Evolutionary conservation across 2,113 vertebrate species (phyloP), one percentile per base, ranked within the genome.

Genomic region (Parotia lawesii): DNA sequence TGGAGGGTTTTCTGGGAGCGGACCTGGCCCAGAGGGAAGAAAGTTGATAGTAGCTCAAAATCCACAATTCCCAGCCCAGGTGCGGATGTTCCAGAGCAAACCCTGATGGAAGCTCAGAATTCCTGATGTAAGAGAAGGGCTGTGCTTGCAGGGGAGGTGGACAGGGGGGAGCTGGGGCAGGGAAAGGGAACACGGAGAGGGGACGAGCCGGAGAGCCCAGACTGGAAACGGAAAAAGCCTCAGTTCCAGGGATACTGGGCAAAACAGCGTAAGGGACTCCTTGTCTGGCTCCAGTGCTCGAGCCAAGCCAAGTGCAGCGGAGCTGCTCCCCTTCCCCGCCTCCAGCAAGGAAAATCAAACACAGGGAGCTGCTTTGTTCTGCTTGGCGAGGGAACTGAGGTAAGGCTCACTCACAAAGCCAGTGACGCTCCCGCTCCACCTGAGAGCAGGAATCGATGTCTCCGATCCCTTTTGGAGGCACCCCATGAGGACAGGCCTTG

Each of bases 111-210:
- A 37, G 29, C 25, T 48, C 6, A 9, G 33, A 50, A 78, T 31
- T 58, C 50, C 47, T 3, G 20, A 10, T 1, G 4, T 1, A 3
- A 19, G 44, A 33, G 24, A 24, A 62, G 35, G 0, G 5, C 28
- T 5, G 31, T 10, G 44, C 65, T 58, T 11, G 19, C 48, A 8
- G 64, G 47, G 21, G 10, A 12, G 0, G 12, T 25, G 22, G 37
- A 19, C 48, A 31, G 23, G 18, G 8, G 17, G 58, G 50, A 83
- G 44, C 20, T 31, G 58, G 53, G 5, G 10, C 35, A 44, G 35
- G 10, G 2, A n/a, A 5, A 20, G 25, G 50, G 45, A 83, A 37
- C 51, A 13, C 13, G 1, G 5, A 9, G 2, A 20, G 44, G 48
- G 35, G 24, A 12, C 0, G 14, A 27, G 3, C 40, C 5, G 1